Conservation (phyloP, 1,140 invertebrate species). For the Macrobrachium rosenbergii region DNA sequence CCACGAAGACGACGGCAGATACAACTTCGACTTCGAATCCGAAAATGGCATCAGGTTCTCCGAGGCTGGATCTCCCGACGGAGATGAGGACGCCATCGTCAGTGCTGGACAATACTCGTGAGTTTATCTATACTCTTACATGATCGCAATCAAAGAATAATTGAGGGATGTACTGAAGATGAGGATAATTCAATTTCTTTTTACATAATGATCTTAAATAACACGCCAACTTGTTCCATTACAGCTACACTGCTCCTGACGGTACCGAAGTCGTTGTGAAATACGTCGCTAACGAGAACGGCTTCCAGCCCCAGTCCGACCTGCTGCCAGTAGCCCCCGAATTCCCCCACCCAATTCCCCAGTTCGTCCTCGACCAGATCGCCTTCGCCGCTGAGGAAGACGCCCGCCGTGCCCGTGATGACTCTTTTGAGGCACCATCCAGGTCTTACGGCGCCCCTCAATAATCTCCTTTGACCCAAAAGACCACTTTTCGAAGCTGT, state of each 20-base stretch:
- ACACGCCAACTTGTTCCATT: too few species aligned
- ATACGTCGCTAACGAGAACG: conserved; percentile 70
- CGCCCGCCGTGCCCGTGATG: neutral
- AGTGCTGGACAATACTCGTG: conserved; percentile 16
- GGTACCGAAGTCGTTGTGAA: neutral
- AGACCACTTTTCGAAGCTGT: too few species aligned
- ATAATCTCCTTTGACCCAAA: too few species aligned
- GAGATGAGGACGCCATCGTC: conserved; percentile 32
- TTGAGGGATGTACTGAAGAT: too few species aligned
- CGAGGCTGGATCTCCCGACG: conserved; percentile 25
- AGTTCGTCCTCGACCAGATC: conserved; percentile 39
- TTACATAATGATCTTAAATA: too few species aligned
- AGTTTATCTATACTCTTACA: neutral
- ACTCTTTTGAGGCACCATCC: too few species aligned
- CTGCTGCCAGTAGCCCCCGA: conserved; percentile 81
- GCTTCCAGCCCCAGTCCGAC: conserved; percentile 81
- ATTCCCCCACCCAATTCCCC: conserved; percentile 47
- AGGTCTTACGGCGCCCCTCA: too few species aligned
- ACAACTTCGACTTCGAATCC: conserved; percentile 33
- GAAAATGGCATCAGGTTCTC: conserved; percentile 26
- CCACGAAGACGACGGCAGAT: conserved; percentile 30
- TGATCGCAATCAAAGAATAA: too few species aligned
- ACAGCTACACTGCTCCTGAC: conserved; percentile 32
- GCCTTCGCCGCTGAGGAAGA: neutral
- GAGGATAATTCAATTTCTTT: too few species aligned